phyloP scores from a whole-genome alignment of 2,113 vertebrate genomes.

The Leiothrix lutea region DNA sequence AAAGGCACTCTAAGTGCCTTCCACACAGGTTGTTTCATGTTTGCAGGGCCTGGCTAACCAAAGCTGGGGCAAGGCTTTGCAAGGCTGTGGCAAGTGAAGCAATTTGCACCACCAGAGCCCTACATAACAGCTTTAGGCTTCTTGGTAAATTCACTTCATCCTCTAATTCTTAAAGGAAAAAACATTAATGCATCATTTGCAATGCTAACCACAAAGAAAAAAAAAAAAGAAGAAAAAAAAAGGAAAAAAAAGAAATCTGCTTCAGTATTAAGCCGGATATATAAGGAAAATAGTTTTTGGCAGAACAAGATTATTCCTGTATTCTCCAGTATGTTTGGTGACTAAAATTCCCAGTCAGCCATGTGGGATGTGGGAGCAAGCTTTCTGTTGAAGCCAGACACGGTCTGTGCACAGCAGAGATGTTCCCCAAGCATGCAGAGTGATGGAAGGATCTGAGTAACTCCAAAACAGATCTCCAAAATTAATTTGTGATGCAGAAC shows the following conservation, averaged over 20 bases:
- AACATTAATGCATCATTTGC: constrained; percentile 5
- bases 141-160: constrained; percentile 6
- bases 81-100: not conserved
- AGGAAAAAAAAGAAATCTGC: not conserved
- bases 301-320: not conserved
- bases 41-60: not conserved
- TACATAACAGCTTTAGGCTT: not conserved
- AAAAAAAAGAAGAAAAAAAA: not conserved
- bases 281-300: not conserved
- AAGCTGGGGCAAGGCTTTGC: not conserved
- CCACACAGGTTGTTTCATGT: not conserved
- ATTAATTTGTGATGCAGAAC: not conserved
- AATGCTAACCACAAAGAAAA: constrained; percentile 21
- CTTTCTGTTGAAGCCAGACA: not conserved
- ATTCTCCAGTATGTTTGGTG: not conserved
- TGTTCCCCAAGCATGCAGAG: not conserved
- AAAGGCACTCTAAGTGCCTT: not conserved
- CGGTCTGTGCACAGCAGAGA: not conserved
- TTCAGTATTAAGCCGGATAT: not conserved
- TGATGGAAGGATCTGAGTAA: not conserved
- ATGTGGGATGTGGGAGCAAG: not conserved
- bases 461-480: not conserved
- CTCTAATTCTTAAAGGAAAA: constrained; percentile 28
- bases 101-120: not conserved
- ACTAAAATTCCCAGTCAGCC: not conserved